Base-by-base conservation (phyloP, 1,140 invertebrate species). In the Uloborus diversus region DNA sequence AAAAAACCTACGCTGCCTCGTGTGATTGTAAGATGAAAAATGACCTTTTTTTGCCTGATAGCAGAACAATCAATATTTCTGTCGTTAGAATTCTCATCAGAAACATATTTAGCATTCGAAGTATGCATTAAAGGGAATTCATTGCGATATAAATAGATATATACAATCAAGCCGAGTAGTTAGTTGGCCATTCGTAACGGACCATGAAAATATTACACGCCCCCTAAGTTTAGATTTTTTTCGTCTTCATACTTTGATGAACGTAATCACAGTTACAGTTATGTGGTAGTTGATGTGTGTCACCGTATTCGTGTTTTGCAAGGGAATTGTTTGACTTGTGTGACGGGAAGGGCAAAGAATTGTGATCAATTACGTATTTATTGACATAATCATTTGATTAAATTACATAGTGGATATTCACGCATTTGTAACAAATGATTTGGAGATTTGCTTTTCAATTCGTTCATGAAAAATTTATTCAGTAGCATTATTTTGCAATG, bases 201-300 rank as follows among this genome's bases (percentile, higher is more conserved):
- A 25, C 33, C 69, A 73, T 73, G 56, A 30, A 73, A 73, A 73
- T 73, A 57, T 61, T 73, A 30, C 61, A 73, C 51, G 66, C 53
- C 57, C 59, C 14, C n/a, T n/a, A 47, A 47, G n/a, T n/a, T 47
- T 9, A 9, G 9, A n/a, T 53, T 53, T 9, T n/a, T 23, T 53
- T 53, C 20, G 25, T 53, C 25, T 53, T 53, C 27, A 37, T 57
- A 30, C 69, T 32, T 37, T 73, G 69, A 73, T 73, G 69, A 73
- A 57, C 33, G 33, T 47, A 37, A 73, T 61, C 56, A 73, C 69
- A 73, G 53, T 73, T 73, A 73, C 69, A 73, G 35, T 73, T 73
- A 61, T 27, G 69, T 27, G 57, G 33, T 47, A 59, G 56, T 61
- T 49, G 69, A 35, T 59, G 56, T 73, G 69, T 73, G 69, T 59